Base-by-base conservation (phyloP, 2,797 vertebrate species). In the Eulemur rubriventer region DNA sequence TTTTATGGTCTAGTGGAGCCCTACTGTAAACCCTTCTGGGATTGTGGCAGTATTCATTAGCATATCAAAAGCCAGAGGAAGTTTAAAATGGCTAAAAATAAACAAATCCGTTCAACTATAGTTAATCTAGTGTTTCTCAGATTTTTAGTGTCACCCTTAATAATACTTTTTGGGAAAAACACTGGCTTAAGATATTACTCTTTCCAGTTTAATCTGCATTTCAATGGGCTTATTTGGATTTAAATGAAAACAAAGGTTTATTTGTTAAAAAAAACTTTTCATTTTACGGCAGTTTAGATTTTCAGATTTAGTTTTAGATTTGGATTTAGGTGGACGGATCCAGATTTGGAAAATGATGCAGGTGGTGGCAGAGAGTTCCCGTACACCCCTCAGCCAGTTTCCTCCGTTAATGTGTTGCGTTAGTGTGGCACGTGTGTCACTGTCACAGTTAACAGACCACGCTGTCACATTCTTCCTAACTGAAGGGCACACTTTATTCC, bases 381-480 rank as follows among this genome's bases (percentile, higher is more conserved):
- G 1, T 9, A 2, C 0, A 2, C 7, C 70, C 1, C 0, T 9
- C 7, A 18, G 11, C 13, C 26, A 4, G 4, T 11, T 24, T 38
- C 67, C 63, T 59, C 57, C 14, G 10, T 26, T 63, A 20, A 35
- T 35, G 16, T 55, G 22, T n/a, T 50, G 35, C 6, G 0, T 33
- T 18, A 10, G 33, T 50, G 17, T 0, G 28, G 46, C 1, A 3
- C 24, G 0, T 22, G 22, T 75, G 59, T 73, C 92, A 28, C 50
- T 75, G 59, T 81, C 92, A 20, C 50, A 7, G 7, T 30, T 50
- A 35, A 16, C 3, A 14, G 18, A 22, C 11, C 26, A 24, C 2
- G 4, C 26, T 41, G 7, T 14, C 33, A 14, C 4, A 6, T 67
- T 33, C 20, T 16, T 75, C 12, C 10, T 57, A n/a, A 38, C 33